Conservation (phyloP, 2,797 vertebrate genomes). For the Halcyon badia region DNA sequence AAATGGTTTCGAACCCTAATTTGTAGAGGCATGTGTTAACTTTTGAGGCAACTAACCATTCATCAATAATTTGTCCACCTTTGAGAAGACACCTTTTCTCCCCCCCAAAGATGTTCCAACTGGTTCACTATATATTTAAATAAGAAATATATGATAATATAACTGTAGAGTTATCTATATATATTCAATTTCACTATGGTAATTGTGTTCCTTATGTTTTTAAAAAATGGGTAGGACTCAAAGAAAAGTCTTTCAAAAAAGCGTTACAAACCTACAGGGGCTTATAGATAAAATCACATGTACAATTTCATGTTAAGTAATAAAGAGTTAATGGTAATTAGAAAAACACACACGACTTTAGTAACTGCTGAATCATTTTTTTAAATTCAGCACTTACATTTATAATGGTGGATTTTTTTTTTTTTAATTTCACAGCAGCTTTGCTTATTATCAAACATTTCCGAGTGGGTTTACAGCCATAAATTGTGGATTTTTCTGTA, state of each 20-base stretch:
- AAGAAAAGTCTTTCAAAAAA: conserved; percentile 27
- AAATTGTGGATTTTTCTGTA: conserved; percentile 64
- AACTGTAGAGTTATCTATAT: neutral
- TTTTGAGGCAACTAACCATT: conserved; percentile 32
- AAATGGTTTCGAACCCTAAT: conserved; percentile 22
- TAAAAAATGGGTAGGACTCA: conserved; percentile 9
- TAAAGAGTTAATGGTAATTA: conserved; percentile 75
- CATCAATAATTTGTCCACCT: conserved; percentile 27
- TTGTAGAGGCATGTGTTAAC: neutral
- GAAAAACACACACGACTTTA: conserved; percentile 25
- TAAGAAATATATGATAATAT: conserved; percentile 20
- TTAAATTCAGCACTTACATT: conserved; percentile 48
- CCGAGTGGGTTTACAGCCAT: conserved; percentile 54
- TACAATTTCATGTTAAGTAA: conserved; percentile 50
- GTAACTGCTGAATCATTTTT: conserved; percentile 66
- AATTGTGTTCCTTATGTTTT: conserved; percentile 54
- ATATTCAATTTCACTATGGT: neutral
- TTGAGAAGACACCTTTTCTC: neutral
- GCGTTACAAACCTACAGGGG: conserved; percentile 28
- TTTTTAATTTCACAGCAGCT: conserved; percentile 65
- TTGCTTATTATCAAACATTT: conserved; percentile 74
- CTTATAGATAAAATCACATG: conserved; percentile 62
- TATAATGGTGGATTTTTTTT: conserved; percentile 6
- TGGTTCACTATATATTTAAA: conserved; percentile 55
- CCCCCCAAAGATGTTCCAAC: neutral